These are phyloP conservation scores for Pedionomus torquatus DNA, from an alignment of 2,113 vertebrate genomes.

Conservation along the genomic window DNA sequence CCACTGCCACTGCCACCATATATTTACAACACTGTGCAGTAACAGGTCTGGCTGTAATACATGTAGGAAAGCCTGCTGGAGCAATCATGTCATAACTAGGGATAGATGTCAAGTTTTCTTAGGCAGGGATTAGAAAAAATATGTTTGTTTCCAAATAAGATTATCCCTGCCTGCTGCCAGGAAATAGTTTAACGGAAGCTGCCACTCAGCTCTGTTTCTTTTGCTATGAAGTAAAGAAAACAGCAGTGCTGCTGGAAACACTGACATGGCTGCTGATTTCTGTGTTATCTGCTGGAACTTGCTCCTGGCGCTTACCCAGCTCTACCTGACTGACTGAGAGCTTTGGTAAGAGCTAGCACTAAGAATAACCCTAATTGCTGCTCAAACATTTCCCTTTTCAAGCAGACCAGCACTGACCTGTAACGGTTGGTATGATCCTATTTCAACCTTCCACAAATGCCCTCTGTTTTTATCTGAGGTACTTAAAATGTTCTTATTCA, in stretches of 20 bases:
- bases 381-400: not conserved
- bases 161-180: not conserved
- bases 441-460: not conserved
- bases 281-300: slow-evolving; percentile 11
- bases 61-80: not conserved
- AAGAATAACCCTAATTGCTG: not conserved
- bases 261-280: not conserved
- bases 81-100: not conserved
- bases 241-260: not conserved
- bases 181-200: not conserved
- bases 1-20: too few relatives aligned
- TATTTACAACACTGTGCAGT: too few relatives aligned
- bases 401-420: not conserved
- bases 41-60: not conserved
- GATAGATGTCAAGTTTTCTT: not conserved
- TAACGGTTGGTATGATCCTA: not conserved
- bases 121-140: not conserved
- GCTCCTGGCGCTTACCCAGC: not conserved
- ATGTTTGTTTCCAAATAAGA: not conserved
- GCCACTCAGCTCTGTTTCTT: not conserved
- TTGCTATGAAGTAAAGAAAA: slow-evolving; percentile 1
- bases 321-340: not conserved
- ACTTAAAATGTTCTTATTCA: not conserved
- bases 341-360: not conserved
- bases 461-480: not conserved